phyloP scores from a whole-genome alignment of 2,113 vertebrate genomes.

The Ibidorhyncha struthersii region DNA sequence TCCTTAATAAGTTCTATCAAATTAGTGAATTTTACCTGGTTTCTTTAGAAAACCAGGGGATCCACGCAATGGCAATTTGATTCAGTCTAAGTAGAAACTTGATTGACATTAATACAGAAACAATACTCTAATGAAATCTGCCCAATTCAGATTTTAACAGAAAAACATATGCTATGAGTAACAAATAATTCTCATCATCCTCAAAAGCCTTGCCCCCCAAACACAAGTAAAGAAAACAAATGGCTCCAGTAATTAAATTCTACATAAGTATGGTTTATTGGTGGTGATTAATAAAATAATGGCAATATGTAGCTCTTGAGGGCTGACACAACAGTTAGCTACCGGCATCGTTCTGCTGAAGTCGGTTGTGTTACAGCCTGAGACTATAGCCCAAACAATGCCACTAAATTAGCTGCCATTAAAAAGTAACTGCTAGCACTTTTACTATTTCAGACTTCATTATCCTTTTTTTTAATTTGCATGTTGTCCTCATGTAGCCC shows the following conservation, averaged over 20 bases:
- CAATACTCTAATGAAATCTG: background rate
- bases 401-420: conserved; percentile 1
- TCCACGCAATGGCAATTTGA: background rate
- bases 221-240: conserved; percentile 7
- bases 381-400: background rate
- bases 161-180: background rate
- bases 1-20: background rate
- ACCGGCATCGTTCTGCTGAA: background rate
- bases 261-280: background rate
- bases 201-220: background rate
- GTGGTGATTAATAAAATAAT: conserved; percentile 17
- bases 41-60: background rate
- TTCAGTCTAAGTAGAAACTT: background rate
- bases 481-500: background rate
- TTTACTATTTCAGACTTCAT: background rate
- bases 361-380: background rate
- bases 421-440: background rate
- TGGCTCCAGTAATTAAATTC: conserved; percentile 6
- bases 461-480: background rate
- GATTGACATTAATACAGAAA: background rate
- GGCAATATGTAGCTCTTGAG: background rate
- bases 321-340: background rate
- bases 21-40: background rate
- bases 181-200: background rate
- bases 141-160: background rate